These are phyloP conservation scores for Drosophila busckii DNA, from an alignment of 1,140 invertebrate species.

Conservation along the genomic window DNA sequence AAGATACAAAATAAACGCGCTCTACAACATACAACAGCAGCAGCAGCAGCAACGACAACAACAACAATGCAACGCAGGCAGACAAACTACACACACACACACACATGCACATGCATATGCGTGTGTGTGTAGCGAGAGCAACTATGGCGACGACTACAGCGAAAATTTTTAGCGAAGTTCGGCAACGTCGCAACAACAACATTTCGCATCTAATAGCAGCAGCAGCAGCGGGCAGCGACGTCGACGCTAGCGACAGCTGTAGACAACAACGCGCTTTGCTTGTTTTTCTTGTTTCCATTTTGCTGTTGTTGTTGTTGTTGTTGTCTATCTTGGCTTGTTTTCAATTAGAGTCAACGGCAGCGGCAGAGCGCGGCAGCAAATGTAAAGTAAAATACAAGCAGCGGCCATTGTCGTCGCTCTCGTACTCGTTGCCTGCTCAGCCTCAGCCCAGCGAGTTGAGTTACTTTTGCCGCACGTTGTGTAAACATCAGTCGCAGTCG, in stretches of 20 bases:
- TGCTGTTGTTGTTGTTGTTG: slow-evolving; percentile 8
- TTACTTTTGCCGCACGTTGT: slow-evolving; percentile 65
- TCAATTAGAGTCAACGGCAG: slow-evolving; percentile 59
- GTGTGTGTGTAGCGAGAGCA: not conserved
- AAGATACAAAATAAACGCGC: slow-evolving; percentile 25
- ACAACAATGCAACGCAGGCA: slow-evolving; percentile 35
- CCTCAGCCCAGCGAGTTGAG: slow-evolving; percentile 40
- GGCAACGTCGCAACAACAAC: slow-evolving; percentile 51
- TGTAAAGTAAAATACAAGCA: slow-evolving; percentile 48
- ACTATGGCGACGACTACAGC: slow-evolving; percentile 31
- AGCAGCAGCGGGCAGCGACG: slow-evolving; percentile 32
- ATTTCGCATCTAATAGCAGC: slow-evolving; percentile 59
- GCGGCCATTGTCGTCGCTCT: slow-evolving; percentile 29
- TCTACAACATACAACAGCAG: slow-evolving; percentile 17
- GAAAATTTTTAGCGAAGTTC: slow-evolving; percentile 43
- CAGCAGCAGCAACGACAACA: slow-evolving; percentile 9
- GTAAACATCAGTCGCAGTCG: slow-evolving; percentile 58
- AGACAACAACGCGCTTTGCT: slow-evolving; percentile 51
- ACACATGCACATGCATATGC: slow-evolving; percentile 1
- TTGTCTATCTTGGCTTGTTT: slow-evolving; percentile 62
- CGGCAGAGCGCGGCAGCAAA: slow-evolving; percentile 8
- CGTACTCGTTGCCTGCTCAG: slow-evolving; percentile 4
- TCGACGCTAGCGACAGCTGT: slow-evolving; percentile 54
- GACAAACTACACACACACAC: not conserved
- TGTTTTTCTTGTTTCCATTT: slow-evolving; percentile 55